phyloP scores from a whole-genome alignment of 2,888 invertebrate genomes.

The Nudaria mundana region DNA sequence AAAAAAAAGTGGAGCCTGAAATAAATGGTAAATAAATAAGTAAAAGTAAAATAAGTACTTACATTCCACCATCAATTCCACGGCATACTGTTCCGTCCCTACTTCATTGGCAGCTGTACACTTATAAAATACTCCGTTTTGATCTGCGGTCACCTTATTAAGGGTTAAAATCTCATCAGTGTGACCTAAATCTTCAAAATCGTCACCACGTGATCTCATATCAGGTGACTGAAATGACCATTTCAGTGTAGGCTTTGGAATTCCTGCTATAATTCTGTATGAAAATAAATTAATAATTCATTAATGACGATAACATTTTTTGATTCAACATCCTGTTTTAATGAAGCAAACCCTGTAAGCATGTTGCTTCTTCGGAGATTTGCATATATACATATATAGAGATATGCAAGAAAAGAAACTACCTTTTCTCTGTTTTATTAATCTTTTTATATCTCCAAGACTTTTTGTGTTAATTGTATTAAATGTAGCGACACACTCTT shows the following conservation, averaged over 20 bases:
- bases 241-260: constrained; percentile 33
- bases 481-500: too few species aligned
- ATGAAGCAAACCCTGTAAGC: too few species aligned
- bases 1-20: too few species aligned
- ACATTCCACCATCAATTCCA: constrained; percentile 43
- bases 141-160: constrained; percentile 11
- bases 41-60: constrained; percentile 20
- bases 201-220: too few species aligned
- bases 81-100: constrained; percentile 33
- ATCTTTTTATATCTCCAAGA: too few species aligned
- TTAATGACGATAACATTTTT: neutral
- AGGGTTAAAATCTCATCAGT: constrained; percentile 22
- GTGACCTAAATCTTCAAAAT: constrained; percentile 11
- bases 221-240: constrained; percentile 35
- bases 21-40: too few species aligned
- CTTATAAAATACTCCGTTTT: constrained; percentile 36
- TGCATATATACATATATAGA: too few species aligned
- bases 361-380: too few species aligned
- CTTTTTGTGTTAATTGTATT: too few species aligned
- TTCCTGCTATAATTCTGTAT: constrained; percentile 33
- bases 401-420: too few species aligned
- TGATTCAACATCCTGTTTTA: too few species aligned
- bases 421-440: too few species aligned
- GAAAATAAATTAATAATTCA: neutral
- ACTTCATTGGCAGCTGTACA: constrained; percentile 40